Percentiles rank a stretch among this genome's conserved stretches.
These are phyloP conservation scores for Helogale parvula DNA, from an alignment of 2,113 vertebrate genomes.

Conservation along the genomic window DNA sequence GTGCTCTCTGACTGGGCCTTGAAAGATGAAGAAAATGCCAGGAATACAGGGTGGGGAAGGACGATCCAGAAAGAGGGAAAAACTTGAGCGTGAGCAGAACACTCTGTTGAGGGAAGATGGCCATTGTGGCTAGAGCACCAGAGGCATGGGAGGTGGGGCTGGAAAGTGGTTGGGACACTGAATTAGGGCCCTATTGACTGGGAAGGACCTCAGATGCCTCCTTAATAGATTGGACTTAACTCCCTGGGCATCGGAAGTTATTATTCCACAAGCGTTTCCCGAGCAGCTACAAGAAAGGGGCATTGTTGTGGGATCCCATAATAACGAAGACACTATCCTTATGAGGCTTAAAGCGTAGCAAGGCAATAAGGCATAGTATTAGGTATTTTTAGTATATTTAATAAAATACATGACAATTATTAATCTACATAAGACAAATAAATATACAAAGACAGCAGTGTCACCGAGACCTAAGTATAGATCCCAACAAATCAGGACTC, in stretches of 20 bases:
- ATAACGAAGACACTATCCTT: too few relatives aligned
- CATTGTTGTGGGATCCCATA: too few relatives aligned
- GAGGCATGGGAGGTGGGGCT: accelerated
- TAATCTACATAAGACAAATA: neutral
- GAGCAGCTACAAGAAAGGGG: neutral
- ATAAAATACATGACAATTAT: neutral
- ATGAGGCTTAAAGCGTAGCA: neutral
- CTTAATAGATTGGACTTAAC: neutral
- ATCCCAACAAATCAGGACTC: neutral
- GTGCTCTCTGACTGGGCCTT: neutral
- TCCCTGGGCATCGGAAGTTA: neutral
- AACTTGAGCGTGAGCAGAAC: neutral
- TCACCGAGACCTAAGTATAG: neutral
- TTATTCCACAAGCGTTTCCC: neutral
- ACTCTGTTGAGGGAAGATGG: neutral
- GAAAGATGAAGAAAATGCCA: neutral
- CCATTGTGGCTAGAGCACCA: neutral
- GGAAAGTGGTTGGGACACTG: neutral
- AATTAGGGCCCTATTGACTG: neutral
- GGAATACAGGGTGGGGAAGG: neutral
- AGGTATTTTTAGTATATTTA: neutral
- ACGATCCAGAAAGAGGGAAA: neutral
- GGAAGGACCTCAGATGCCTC: neutral
- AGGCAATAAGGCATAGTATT: neutral
- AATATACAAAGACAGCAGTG: neutral